phyloP scores from a whole-genome alignment of 2,888 invertebrate genomes.

The Archaeoteleia sp. region DNA sequence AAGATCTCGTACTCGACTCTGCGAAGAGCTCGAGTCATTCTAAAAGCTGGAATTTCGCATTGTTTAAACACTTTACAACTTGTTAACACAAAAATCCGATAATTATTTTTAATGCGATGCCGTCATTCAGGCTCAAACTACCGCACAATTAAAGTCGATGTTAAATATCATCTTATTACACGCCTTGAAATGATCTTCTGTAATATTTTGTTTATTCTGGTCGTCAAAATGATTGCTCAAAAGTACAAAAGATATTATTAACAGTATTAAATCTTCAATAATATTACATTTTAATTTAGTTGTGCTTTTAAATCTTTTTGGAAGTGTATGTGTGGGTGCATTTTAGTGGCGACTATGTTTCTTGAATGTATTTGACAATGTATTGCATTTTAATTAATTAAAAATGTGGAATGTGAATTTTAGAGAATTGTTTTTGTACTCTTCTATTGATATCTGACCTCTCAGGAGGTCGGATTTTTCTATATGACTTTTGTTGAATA shows the following conservation, averaged over 20 bases:
- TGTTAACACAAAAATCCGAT: slow-evolving; percentile 31
- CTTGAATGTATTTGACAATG: too few relatives aligned
- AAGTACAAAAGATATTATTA: too few relatives aligned
- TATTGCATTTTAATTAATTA: too few relatives aligned
- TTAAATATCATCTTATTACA: too few relatives aligned
- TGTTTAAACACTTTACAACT: slow-evolving; percentile 22
- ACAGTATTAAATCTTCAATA: too few relatives aligned
- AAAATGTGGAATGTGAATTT: background rate
- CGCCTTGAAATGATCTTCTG: background rate
- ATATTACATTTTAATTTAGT: too few relatives aligned
- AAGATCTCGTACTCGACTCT: slow-evolving; percentile 32
- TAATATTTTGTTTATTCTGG: slow-evolving; percentile 11
- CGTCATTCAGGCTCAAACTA: slow-evolving; percentile 10
- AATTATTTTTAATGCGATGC: slow-evolving; percentile 16
- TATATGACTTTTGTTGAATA: slow-evolving; percentile 10
- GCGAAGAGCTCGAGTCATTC: slow-evolving; percentile 47
- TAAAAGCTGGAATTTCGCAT: slow-evolving; percentile 34
- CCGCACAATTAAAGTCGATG: slow-evolving; percentile 3
- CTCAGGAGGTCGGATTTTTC: too few relatives aligned
- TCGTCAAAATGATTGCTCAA: too few relatives aligned
- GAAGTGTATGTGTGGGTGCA: too few relatives aligned
- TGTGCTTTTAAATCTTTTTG: too few relatives aligned
- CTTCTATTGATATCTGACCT: background rate
- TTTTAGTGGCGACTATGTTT: too few relatives aligned
- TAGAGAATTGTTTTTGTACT: background rate